Evolutionary conservation across 2,797 vertebrate genomes (phyloP).

Genomic region (Enoplosus armatus): DNA sequence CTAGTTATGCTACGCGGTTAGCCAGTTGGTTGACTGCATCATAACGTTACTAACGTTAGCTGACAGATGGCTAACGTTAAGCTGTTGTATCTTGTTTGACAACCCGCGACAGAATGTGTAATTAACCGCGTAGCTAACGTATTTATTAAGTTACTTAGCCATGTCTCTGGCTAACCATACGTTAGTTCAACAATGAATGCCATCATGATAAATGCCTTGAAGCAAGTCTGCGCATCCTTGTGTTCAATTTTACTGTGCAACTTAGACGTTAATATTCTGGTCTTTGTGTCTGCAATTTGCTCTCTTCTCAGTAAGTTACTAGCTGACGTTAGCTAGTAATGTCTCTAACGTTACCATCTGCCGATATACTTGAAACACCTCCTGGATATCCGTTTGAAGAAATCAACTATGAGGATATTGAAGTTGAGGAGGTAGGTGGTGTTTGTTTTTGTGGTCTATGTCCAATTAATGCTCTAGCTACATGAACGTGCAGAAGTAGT

Average conservation of each 20-base stretch:
- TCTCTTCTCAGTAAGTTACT: constrained; percentile 68
- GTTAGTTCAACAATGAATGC: neutral
- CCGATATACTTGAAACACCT: constrained; percentile 95
- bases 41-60: neutral
- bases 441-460: neutral
- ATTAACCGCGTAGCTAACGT: neutral
- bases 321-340: constrained; percentile 84
- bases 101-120: constrained; percentile 1
- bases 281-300: neutral
- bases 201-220: neutral
- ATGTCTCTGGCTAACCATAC: neutral
- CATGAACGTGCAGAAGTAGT: neutral
- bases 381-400: constrained; percentile 96
- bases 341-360: constrained; percentile 86
- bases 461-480: neutral
- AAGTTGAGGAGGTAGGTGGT: constrained; percentile 94
- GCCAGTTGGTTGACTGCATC: constrained; percentile 39
- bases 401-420: constrained; percentile 96
- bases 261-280: neutral
- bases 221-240: neutral
- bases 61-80: constrained; percentile 27
- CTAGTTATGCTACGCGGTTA: constrained; percentile 41
- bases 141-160: neutral
- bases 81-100: constrained; percentile 1
- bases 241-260: no score